These are phyloP conservation scores for Meriones psammophilus DNA, from an alignment of 2,797 vertebrate genomes.

Conservation along the genomic window DNA sequence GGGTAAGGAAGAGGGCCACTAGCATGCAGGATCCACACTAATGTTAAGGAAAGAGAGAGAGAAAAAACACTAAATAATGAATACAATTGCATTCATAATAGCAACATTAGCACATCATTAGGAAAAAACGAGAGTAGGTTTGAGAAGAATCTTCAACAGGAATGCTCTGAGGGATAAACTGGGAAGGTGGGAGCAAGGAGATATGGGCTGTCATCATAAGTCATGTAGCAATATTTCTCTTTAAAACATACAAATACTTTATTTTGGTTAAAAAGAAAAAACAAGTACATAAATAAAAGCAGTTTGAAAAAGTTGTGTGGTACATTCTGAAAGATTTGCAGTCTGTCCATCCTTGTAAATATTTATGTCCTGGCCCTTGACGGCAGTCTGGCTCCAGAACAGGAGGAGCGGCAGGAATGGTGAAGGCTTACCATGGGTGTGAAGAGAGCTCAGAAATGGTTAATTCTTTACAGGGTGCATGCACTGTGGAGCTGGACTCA, in stretches of 20 bases:
- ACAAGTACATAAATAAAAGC: conserved; percentile 21
- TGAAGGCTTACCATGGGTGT: background rate
- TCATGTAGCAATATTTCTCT: background rate
- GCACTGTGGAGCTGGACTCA: background rate
- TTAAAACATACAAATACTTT: background rate
- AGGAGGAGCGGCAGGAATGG: fast-evolving
- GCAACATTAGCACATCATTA: background rate
- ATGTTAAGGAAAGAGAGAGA: background rate
- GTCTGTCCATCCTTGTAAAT: background rate
- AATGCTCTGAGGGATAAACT: background rate
- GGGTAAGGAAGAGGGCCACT: fast-evolving
- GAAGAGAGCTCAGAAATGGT: background rate
- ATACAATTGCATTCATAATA: background rate
- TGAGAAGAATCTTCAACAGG: background rate
- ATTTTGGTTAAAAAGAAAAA: conserved; percentile 52
- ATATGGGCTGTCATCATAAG: background rate
- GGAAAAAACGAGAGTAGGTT: background rate
- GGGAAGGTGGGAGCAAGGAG: background rate
- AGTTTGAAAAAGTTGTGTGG: background rate
- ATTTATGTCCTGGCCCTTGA: background rate
- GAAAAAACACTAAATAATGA: background rate
- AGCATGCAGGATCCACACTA: background rate
- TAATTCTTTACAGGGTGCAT: fast-evolving
- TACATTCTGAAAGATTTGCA: background rate
- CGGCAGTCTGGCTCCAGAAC: background rate